A percentile compares a stretch with the other conserved stretches of the same genome.
phyloP scores from a whole-genome alignment of 2,888 invertebrate species.

The Empis livida region DNA sequence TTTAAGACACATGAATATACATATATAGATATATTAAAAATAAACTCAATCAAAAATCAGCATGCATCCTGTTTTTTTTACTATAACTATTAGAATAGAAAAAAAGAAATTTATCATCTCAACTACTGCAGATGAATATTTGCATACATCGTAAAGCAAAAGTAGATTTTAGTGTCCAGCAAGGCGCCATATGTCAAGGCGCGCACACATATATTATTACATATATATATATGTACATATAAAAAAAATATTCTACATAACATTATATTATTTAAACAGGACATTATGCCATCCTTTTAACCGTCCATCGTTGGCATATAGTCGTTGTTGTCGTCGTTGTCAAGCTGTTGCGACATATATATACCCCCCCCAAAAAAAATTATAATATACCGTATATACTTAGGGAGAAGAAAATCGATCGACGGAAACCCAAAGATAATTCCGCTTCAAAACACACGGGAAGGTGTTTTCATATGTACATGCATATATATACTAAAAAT shows the following conservation, averaged over 20 bases:
- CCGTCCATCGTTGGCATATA: no score
- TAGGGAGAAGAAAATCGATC: slow-evolving; percentile 1
- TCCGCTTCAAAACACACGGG: not conserved
- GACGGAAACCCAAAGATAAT: slow-evolving; percentile 1
- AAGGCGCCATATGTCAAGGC: slow-evolving; percentile 2
- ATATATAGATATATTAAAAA: no score
- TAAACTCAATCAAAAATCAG: no score
- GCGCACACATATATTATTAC: not conserved
- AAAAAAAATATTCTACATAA: no score
- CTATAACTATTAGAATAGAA: no score
- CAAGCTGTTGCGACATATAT: not conserved
- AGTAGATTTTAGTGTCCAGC: not conserved
- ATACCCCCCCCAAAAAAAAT: no score
- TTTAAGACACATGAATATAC: no score
- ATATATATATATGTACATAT: not conserved
- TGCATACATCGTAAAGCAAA: not conserved
- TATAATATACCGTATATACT: no score
- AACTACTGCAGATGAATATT: not conserved
- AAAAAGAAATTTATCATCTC: no score
- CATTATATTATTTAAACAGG: not conserved
- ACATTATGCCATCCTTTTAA: no score
- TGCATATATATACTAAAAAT: not conserved
- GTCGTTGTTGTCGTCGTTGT: no score
- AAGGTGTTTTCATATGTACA: not conserved
- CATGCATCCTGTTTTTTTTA: no score